phyloP scores from a whole-genome alignment of 2,113 vertebrate genomes.

The Chiloscyllium plagiosum region DNA sequence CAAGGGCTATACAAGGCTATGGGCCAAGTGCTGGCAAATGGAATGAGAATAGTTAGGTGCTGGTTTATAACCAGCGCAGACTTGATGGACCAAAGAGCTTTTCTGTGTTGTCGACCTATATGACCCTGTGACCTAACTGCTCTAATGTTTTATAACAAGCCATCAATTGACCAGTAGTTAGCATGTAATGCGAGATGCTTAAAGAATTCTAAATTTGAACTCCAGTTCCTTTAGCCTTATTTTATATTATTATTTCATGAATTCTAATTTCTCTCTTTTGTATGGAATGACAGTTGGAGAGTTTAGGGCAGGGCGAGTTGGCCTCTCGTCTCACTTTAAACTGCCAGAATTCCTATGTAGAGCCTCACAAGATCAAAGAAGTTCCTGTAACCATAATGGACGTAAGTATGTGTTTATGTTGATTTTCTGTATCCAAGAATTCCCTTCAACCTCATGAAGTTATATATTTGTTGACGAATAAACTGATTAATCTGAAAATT shows the following conservation, averaged over 20 bases:
- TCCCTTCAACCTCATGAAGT: background rate
- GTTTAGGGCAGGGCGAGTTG: slow-evolving; percentile 84
- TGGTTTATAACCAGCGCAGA: too few species aligned
- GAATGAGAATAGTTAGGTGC: too few species aligned
- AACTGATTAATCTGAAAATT: background rate
- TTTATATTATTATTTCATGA: background rate
- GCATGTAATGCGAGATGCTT: background rate
- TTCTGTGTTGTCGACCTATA: too few species aligned
- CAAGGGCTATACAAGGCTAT: too few species aligned
- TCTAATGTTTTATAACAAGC: background rate
- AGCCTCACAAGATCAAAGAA: slow-evolving; percentile 95
- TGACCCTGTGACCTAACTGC: background rate
- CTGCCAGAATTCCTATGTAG: slow-evolving; percentile 97
- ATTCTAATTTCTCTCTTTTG: slow-evolving; percentile 39
- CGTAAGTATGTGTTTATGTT: slow-evolving; percentile 60
- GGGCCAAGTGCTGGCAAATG: too few species aligned
- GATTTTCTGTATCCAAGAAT: background rate
- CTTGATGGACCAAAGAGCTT: too few species aligned
- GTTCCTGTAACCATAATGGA: slow-evolving; percentile 92
- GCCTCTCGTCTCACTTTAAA: slow-evolving; percentile 93
- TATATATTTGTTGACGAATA: background rate
- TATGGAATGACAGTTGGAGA: slow-evolving; percentile 74
- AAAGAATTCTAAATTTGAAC: background rate
- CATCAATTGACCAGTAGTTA: background rate
- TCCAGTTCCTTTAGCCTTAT: background rate